Evolutionary conservation across 1,140 invertebrate genomes (phyloP).

Genomic region (Drosophila hydei): DNA sequence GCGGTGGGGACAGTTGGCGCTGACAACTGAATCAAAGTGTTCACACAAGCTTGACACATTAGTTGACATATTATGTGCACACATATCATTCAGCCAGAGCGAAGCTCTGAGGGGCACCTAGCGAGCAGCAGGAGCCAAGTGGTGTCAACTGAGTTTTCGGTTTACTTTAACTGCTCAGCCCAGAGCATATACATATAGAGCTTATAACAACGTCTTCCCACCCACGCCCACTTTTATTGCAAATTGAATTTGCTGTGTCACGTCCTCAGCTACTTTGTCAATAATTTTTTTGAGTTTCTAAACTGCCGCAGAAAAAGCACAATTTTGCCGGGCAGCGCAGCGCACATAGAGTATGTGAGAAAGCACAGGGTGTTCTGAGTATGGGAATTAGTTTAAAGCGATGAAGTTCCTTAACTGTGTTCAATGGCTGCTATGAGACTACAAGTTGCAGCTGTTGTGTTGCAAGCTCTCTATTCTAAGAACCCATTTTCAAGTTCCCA

Average conservation of each 20-base stretch:
- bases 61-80: slow-evolving; percentile 15
- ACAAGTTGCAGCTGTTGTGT: no score
- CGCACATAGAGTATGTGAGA: slow-evolving; percentile 2
- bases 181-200: not conserved
- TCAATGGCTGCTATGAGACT: no score
- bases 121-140: not conserved
- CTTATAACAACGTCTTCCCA: not conserved
- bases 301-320: slow-evolving; percentile 53
- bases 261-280: slow-evolving; percentile 68
- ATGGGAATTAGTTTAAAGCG: not conserved
- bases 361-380: slow-evolving; percentile 41
- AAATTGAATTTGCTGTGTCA: slow-evolving; percentile 77
- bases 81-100: slow-evolving; percentile 2
- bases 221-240: slow-evolving; percentile 63
- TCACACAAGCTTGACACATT: slow-evolving; percentile 6
- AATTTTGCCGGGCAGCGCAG: not conserved
- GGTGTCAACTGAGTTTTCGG: slow-evolving; percentile 20
- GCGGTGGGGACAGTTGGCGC: not conserved
- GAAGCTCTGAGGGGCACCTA: not conserved
- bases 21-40: slow-evolving; percentile 6
- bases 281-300: slow-evolving; percentile 61
- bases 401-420: no score
- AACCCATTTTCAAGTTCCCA: no score
- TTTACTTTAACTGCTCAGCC: slow-evolving; percentile 43
- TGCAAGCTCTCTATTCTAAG: no score